phyloP scores from a whole-genome alignment of 2,888 invertebrate species.

The Tiphia femorata region DNA sequence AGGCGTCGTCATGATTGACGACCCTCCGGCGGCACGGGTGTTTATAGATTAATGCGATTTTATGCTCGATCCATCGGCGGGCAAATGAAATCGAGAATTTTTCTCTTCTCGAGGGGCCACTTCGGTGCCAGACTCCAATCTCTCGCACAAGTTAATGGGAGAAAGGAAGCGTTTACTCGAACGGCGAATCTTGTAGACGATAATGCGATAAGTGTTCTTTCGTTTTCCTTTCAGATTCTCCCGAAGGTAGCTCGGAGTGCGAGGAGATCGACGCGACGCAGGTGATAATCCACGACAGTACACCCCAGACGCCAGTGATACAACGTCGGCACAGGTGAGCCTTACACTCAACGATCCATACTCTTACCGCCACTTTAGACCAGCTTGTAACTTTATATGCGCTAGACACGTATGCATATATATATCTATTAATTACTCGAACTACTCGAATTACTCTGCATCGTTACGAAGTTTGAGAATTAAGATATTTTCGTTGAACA shows the following conservation, averaged over 20 bases:
- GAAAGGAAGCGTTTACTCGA: too few relatives aligned
- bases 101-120: too few relatives aligned
- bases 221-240: conserved; percentile 35
- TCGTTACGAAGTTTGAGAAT: conserved; percentile 28
- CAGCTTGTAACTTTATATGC: too few relatives aligned
- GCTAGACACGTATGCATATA: conserved; percentile 16
- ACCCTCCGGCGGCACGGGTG: not conserved
- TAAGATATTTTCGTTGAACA: too few relatives aligned
- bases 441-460: not conserved
- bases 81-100: not conserved
- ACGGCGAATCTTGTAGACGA: too few relatives aligned
- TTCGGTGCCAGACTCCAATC: too few relatives aligned
- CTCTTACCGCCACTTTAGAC: not conserved
- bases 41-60: not conserved
- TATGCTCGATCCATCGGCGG: not conserved
- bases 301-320: conserved; percentile 78
- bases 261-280: conserved; percentile 84
- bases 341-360: conserved; percentile 5
- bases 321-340: conserved; percentile 69
- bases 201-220: too few relatives aligned
- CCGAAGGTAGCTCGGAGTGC: conserved; percentile 68
- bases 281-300: conserved; percentile 85
- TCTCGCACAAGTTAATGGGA: too few relatives aligned
- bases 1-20: not conserved
- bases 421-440: not conserved